Evolutionary conservation across 2,113 vertebrate genomes (phyloP), one percentile per base, ranked within the genome.

Genomic region (Ictalurus furcatus): DNA sequence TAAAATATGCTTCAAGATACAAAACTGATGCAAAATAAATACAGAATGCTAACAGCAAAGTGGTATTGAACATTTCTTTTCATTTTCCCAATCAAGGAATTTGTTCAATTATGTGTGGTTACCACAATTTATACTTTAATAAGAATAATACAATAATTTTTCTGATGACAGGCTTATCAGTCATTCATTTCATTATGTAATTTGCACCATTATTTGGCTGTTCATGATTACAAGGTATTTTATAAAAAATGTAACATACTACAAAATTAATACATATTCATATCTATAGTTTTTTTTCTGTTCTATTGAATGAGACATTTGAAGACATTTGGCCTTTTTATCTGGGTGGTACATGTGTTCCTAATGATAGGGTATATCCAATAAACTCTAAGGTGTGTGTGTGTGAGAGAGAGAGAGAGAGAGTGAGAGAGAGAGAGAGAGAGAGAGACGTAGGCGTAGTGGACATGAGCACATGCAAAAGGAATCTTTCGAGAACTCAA

Each of bases 261-360:
- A 21, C 71, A 78, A 48, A 78, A 48, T 3, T 13, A 4, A 78
- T 25, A 44, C 1, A 44, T 76, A 25, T 28, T 28, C 12, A 78
- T 44, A 44, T 76, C 3, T 13, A 78, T 48, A 71, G 3, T 44
- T 44, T 23, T 37, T 34, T 34, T 23, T 37, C 17, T 73, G 30
- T 73, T 86, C 30, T 30, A 74, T 25, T 61, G 54, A 61, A 48
- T 63, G 74, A 79, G 73, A 30, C 25, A 59, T 79, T 79, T 85
- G 25, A 85, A 85, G 23, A 44, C 28, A n/a, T 85, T 89, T 92
- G 89, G 90, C 89, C 88, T 87, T 52, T 71, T 89, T 67, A 87
- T 74, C 83, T 61, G 8, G 30, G 65, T 73, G 40, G 80, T 85
- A 40, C 87, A 84, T 88, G 82, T 87, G 85, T 88, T 89, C 79